phyloP scores from a whole-genome alignment of 2,797 vertebrate genomes.

The Phoeniculus purpureus region DNA sequence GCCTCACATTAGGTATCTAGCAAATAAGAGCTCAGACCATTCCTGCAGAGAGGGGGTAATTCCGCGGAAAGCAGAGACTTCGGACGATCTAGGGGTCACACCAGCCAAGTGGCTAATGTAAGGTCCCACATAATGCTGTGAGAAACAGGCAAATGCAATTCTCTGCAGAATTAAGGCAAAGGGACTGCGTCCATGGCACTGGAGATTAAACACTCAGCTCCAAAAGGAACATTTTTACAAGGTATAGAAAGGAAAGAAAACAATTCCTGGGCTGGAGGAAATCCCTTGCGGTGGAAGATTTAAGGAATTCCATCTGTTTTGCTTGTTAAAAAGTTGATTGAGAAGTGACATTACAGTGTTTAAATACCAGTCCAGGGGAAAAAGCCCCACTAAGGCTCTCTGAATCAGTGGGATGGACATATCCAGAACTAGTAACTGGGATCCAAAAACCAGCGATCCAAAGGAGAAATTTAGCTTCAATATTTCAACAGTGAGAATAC shows the following conservation, averaged over 20 bases:
- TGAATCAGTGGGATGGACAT: neutral
- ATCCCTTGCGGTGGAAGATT: neutral
- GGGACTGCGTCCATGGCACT: neutral
- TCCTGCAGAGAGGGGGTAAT: neutral
- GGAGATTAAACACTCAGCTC: neutral
- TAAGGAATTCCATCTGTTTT: neutral
- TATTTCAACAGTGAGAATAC: neutral
- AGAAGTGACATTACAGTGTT: neutral
- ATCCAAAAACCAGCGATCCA: slow-evolving; percentile 9
- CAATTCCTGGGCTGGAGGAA: neutral
- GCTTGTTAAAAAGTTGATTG: neutral
- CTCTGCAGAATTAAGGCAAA: slow-evolving; percentile 49
- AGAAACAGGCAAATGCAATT: neutral
- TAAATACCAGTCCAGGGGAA: neutral
- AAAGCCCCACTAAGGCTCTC: neutral
- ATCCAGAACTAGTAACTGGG: neutral
- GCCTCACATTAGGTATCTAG: neutral
- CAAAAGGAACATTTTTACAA: neutral
- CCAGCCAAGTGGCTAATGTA: neutral
- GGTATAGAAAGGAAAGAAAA: neutral
- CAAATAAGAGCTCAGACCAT: neutral
- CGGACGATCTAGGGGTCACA: neutral
- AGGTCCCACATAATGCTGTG: neutral
- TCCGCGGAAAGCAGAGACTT: neutral
- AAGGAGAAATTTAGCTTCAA: neutral